phyloP scores from a whole-genome alignment of 2,113 vertebrate species.

The Melanocharis versteri region DNA sequence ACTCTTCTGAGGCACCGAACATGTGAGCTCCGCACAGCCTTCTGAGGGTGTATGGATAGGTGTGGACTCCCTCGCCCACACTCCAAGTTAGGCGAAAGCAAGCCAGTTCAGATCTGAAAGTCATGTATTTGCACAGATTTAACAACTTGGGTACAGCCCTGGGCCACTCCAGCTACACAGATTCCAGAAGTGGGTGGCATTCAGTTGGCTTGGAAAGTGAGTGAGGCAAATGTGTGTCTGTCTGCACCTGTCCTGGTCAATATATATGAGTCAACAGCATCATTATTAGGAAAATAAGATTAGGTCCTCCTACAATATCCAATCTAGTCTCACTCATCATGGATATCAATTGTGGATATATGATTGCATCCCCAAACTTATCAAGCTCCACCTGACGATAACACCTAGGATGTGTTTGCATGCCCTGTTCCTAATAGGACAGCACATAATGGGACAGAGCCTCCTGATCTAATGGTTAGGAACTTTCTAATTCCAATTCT shows the following conservation, averaged over 20 bases:
- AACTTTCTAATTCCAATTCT: background rate
- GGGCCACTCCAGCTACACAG: background rate
- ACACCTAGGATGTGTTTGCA: background rate
- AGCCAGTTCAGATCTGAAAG: constrained; percentile 31
- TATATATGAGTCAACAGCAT: constrained; percentile 27
- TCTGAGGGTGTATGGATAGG: background rate
- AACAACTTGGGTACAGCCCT: background rate
- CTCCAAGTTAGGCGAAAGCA: constrained; percentile 4
- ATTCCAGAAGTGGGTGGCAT: constrained; percentile 53
- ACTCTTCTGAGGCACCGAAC: background rate
- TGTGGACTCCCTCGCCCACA: constrained; percentile 11
- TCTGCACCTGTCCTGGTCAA: constrained; percentile 57
- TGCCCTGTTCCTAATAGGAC: background rate
- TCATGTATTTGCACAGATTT: constrained; percentile 28
- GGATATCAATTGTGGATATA: background rate
- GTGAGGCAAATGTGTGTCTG: constrained; percentile 42
- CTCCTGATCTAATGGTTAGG: background rate
- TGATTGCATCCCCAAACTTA: background rate
- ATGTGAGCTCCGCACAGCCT: background rate
- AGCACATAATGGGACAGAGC: background rate
- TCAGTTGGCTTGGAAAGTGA: constrained; percentile 12
- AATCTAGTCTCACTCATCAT: background rate
- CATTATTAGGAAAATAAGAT: constrained; percentile 21
- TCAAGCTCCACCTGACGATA: background rate
- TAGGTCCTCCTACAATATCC: background rate